Base-by-base conservation (phyloP, 1,140 invertebrate species). In the Ceratosolen solmsi region DNA sequence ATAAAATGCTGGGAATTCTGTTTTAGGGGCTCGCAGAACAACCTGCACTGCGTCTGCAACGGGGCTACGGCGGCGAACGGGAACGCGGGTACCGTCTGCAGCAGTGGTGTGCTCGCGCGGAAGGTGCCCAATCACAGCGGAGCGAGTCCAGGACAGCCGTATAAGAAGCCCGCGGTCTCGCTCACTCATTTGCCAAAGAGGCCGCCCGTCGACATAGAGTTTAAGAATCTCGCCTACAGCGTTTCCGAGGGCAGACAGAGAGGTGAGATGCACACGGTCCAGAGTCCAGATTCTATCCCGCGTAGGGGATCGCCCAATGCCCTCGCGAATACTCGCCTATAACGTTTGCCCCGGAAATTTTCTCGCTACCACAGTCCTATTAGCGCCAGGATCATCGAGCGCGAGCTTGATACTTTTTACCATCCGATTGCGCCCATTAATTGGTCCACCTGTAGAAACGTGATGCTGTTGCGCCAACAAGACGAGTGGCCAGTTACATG, bases 181-280 rank as follows among this genome's bases (percentile, higher is more conserved):
- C 91, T 97, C 80, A 95, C 95, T 60, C 95, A 96, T 88, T 92
- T 97, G 71, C 95, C 95, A 2, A 95, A 96, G 86, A 93, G 96
- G 65, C 96, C 96, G 41, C 95, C 96, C 65, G 96, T 98, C 49
- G 96, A 97, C 89, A 96, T 98, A 82, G 95, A 96, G 91, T 98
- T 97, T 91, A 94, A 93, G 73, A 94, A 97, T 87, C 92, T 98
- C 49, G 95, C 95, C 15, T 98, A 97, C 90, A 96, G 95, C 30
- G 96, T 98, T 20, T 95, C 96, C 73, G 96, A 96, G 85, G 96
- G 96, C 30, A 93, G 95, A 84, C 94, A 94, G 87, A 94, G 95
- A 90, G 96, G 96, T 94, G 84, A 85, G 82, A 9, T 1, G 7
- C 3, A 25, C 22, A 2, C 5, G 41, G 7, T 8, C 7, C 41